Conservation (phyloP, 2,888 invertebrate genomes). For the Ochropleura plecta region DNA sequence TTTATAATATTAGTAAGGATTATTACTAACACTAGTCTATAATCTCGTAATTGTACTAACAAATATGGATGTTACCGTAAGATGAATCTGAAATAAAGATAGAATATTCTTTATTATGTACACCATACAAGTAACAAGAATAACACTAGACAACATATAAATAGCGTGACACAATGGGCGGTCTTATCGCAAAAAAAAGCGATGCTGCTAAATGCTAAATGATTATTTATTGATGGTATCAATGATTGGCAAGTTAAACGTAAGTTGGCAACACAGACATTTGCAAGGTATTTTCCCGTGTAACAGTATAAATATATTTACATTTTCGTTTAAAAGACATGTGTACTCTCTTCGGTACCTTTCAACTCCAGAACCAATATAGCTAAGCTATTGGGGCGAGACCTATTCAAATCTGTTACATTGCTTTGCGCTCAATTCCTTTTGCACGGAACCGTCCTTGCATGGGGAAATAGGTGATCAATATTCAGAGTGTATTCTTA, state of each 20-base stretch:
- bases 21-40: too few species aligned
- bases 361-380: constrained; percentile 27
- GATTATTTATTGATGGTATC: neutral
- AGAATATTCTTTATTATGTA: too few species aligned
- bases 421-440: constrained; percentile 9
- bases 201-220: too few species aligned
- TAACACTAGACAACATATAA: too few species aligned
- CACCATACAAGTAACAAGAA: too few species aligned
- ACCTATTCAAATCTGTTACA: constrained; percentile 41
- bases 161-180: too few species aligned
- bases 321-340: constrained; percentile 17
- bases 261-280: neutral
- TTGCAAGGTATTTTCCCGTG: neutral
- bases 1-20: too few species aligned
- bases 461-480: neutral
- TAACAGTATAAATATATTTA: constrained; percentile 12
- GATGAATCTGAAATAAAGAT: too few species aligned
- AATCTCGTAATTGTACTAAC: too few species aligned
- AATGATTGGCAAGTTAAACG: neutral
- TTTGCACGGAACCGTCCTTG: constrained; percentile 11
- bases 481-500: constrained; percentile 18
- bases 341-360: constrained; percentile 13
- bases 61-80: too few species aligned
- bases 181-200: too few species aligned
- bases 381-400: constrained; percentile 15